These are phyloP conservation scores for Pomatorhinus ruficollis DNA, from an alignment of 2,113 vertebrate genomes.

Conservation along the genomic window DNA sequence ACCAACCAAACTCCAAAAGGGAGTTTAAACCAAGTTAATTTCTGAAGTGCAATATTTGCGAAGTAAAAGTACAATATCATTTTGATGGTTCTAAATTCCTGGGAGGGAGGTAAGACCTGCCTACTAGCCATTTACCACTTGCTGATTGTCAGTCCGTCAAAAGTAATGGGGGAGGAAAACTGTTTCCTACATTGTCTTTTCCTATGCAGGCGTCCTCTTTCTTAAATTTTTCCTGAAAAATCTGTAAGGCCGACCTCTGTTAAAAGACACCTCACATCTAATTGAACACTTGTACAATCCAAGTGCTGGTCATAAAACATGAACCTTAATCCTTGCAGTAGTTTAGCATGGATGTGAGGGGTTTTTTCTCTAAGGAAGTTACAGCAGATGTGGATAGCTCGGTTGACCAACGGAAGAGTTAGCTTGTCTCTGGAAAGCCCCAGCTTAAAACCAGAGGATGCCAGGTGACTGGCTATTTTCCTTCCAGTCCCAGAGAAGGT, in stretches of 20 bases:
- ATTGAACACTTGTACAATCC: not conserved
- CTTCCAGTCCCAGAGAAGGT: too few species aligned
- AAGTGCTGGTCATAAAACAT: not conserved
- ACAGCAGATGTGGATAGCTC: too few species aligned
- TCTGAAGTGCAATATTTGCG: not conserved
- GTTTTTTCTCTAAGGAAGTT: too few species aligned
- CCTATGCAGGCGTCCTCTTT: not conserved
- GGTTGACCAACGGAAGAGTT: too few species aligned
- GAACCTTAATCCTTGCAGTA: not conserved
- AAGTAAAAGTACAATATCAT: not conserved
- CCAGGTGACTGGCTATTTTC: too few species aligned
- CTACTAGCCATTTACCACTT: not conserved
- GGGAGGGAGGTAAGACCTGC: not conserved
- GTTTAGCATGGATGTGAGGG: too few species aligned
- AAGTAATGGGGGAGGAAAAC: not conserved
- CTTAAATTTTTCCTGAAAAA: not conserved
- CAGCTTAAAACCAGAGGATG: too few species aligned
- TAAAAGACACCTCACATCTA: not conserved
- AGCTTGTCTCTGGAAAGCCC: too few species aligned
- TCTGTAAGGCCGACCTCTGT: not conserved
- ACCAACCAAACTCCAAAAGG: not conserved
- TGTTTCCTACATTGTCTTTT: not conserved
- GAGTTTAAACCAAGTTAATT: not conserved
- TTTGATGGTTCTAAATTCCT: not conserved
- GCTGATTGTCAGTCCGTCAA: not conserved